Percentiles rank a stretch among this genome's conserved stretches.
These are phyloP conservation scores for Brachypalpus laphriformis DNA, from an alignment of 2,888 invertebrate genomes.

Conservation along the genomic window DNA sequence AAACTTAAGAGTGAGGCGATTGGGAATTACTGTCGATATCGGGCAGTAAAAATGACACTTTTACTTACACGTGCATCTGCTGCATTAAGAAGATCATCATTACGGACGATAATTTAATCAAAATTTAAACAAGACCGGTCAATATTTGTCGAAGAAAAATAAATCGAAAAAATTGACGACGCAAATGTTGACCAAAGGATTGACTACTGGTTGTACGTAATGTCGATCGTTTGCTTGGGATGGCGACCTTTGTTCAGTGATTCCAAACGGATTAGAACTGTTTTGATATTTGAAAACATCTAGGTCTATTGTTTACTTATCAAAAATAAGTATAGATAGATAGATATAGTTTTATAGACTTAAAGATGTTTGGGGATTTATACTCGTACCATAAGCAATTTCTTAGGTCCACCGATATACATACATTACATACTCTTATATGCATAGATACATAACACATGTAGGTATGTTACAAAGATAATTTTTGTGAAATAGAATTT, in stretches of 20 bases:
- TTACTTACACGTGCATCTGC: constrained; percentile 72
- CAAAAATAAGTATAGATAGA: no score
- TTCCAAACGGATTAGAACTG: no score
- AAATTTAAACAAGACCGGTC: constrained; percentile 53
- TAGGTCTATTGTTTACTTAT: no score
- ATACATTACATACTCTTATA: no score
- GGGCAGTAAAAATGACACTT: constrained; percentile 70
- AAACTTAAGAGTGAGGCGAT: constrained; percentile 43
- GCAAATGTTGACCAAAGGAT: constrained; percentile 55
- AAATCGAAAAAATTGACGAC: constrained; percentile 11
- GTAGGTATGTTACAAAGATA: no score
- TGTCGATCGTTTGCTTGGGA: background rate
- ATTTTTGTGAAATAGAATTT: no score
- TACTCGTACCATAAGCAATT: no score
- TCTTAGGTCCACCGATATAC: no score
- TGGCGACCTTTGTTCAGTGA: background rate
- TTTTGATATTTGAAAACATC: no score
- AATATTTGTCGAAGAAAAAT: constrained; percentile 50
- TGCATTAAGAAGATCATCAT: constrained; percentile 33
- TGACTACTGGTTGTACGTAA: constrained; percentile 46
- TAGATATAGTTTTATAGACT: no score
- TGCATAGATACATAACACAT: no score
- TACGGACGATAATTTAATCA: constrained; percentile 64
- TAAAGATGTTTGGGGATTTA: no score
- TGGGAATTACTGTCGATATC: constrained; percentile 62